These are phyloP conservation scores for Emys orbicularis DNA, from an alignment of 2,797 vertebrate species.

Conservation along the genomic window DNA sequence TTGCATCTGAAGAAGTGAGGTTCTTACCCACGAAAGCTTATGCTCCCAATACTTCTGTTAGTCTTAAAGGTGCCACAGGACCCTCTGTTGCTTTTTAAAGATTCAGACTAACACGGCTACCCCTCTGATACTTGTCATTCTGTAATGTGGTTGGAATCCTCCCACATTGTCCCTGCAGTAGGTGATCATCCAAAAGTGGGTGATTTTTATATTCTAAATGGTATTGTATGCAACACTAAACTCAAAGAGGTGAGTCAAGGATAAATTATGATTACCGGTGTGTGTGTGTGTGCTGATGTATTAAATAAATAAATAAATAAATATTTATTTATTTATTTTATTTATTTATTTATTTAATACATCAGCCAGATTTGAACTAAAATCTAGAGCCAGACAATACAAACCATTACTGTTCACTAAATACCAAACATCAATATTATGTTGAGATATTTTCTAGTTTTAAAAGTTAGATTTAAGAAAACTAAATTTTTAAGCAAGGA, in stretches of 20 bases:
- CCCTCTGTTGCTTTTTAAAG: too few species aligned
- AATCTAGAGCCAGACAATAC: neutral
- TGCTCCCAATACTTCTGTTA: too few species aligned
- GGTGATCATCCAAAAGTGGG: neutral
- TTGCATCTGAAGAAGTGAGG: too few species aligned
- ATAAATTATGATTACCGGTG: neutral
- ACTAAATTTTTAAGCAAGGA: conserved; percentile 59
- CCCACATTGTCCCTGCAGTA: neutral
- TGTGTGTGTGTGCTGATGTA: too few species aligned
- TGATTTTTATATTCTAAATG: neutral
- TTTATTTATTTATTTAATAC: neutral
- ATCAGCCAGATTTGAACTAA: neutral
- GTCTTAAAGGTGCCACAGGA: too few species aligned
- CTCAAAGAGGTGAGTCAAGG: neutral
- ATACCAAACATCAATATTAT: neutral
- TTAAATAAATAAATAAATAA: too few species aligned
- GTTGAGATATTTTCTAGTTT: neutral
- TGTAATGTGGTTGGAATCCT: neutral
- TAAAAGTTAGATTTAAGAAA: conserved; percentile 40
- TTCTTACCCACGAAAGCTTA: too few species aligned
- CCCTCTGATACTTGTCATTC: too few species aligned
- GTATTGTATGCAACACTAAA: neutral
- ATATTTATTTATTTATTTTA: too few species aligned
- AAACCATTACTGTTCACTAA: neutral
- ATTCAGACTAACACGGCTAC: too few species aligned